Evolutionary conservation across 2,888 invertebrate species (phyloP), one percentile per base, ranked within the genome.

Genomic region (Onchidella celtica): DNA sequence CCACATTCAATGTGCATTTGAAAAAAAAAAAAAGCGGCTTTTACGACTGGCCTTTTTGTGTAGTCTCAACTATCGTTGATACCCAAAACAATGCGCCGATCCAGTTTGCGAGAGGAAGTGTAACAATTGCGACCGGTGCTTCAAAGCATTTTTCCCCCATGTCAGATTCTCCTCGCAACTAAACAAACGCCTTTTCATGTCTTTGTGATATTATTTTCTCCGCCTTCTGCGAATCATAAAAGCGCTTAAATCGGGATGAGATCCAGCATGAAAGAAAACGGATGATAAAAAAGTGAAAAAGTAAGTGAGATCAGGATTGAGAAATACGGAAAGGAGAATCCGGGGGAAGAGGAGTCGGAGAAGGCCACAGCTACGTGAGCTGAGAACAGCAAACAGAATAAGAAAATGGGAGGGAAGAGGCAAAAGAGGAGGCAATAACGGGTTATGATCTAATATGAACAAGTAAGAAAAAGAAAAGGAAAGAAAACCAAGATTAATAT

Each of bases 111-210:
- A 24, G 6, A 61, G 11, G 11, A 6, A 4, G 4, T 14, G 61
- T 14, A 61, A 61, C 61, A 6, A 9, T 4, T 17, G 21, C 61
- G n/a, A 6, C 4, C 61, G 61, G 61, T 61, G 61, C 61, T n/a
- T 61, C 61, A 61, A 61, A 61, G 61, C 4, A 61, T 61, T 61
- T 61, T 61, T 6, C 9, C 14, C 61, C 61, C 61, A 61, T 61
- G 9, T 61, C 61, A 61, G 61, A 61, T 17, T 61, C 11, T 61
- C 61, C 61, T 6, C 6, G n/a, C 6, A n/a, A 6, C 61, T 61
- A n/a, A 61, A 61, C 9, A 4, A 61, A 61, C 9, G 14, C 61
- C 9, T 6, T 6, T 17, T n/a, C n/a, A 17, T 24, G 61, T 24
- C 61, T 61, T 61, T 61, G 61, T 61, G 27, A 6, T 24, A n/a